phyloP scores from a whole-genome alignment of 2,113 vertebrate genomes.

The Prunella fulvescens region DNA sequence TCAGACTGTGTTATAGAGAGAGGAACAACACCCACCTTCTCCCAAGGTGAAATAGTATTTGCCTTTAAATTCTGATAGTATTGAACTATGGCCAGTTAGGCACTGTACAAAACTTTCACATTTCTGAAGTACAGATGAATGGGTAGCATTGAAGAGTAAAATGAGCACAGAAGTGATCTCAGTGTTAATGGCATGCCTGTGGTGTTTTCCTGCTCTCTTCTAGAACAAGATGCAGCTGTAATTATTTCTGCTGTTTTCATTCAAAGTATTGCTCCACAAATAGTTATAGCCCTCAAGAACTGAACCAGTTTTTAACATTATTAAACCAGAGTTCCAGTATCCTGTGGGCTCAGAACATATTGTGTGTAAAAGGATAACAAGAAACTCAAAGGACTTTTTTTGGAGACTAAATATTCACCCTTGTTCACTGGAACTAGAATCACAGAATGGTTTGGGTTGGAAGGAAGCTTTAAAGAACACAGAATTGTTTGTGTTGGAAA shows the following conservation, averaged over 20 bases:
- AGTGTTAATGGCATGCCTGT: not conserved
- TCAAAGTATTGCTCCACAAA: not conserved
- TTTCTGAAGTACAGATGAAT: not conserved
- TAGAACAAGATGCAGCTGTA: not conserved
- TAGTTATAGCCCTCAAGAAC: not conserved
- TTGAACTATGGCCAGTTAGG: not conserved
- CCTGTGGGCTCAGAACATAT: not conserved
- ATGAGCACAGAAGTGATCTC: not conserved
- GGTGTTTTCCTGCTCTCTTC: not conserved
- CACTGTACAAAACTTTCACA: not conserved
- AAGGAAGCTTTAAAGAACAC: not conserved
- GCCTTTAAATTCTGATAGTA: not conserved
- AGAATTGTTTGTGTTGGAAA: no score
- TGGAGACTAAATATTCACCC: not conserved
- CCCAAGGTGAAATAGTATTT: not conserved
- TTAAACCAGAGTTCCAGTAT: not conserved
- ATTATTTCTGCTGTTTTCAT: not conserved
- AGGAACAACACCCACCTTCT: not conserved
- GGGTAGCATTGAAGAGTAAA: not conserved
- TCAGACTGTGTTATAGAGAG: not conserved
- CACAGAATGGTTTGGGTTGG: not conserved
- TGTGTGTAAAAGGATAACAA: not conserved
- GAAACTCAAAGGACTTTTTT: not conserved
- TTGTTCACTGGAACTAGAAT: not conserved
- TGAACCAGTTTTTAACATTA: not conserved